A percentile compares a stretch with the other conserved stretches of the same genome.
Evolutionary conservation across 2,888 invertebrate genomes (phyloP).

Genomic region (Diachrysia chrysitis): DNA sequence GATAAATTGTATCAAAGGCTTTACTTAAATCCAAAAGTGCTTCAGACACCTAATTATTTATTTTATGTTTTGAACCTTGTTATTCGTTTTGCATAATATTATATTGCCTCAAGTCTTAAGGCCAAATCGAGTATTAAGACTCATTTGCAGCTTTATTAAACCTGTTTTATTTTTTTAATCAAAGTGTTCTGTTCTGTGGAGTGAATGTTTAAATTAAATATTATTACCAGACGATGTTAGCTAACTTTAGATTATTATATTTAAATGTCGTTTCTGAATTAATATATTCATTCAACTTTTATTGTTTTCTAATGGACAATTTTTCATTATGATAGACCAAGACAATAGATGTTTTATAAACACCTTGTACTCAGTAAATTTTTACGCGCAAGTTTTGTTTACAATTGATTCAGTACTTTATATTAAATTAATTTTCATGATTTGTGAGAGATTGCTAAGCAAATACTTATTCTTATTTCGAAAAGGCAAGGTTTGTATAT

Average conservation of each 20-base stretch:
- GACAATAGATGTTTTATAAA: conserved; percentile 4
- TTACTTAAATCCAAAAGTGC: conserved; percentile 8
- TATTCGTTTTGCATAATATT: not conserved
- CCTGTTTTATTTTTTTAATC: not conserved
- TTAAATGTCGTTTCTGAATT: not conserved
- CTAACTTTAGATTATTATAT: not conserved
- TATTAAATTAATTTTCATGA: too few relatives aligned
- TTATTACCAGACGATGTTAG: not conserved
- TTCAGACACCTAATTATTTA: not conserved
- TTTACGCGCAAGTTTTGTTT: not conserved
- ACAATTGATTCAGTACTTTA: too few relatives aligned
- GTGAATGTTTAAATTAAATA: conserved; percentile 3
- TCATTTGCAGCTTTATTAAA: not conserved
- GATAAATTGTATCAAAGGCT: conserved; percentile 13
- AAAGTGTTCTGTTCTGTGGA: not conserved
- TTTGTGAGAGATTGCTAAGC: too few relatives aligned
- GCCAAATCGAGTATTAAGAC: not conserved
- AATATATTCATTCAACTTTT: not conserved
- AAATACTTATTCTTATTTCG: too few relatives aligned
- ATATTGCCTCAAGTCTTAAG: not conserved
- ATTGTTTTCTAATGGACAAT: not conserved
- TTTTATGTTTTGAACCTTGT: not conserved
- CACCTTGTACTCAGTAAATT: not conserved
- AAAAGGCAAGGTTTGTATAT: not conserved
- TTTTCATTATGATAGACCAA: not conserved